A percentile compares a stretch with the other conserved stretches of the same genome.
Conservation (phyloP, 2,797 vertebrate species). For the Danio jaintianensis region DNA sequence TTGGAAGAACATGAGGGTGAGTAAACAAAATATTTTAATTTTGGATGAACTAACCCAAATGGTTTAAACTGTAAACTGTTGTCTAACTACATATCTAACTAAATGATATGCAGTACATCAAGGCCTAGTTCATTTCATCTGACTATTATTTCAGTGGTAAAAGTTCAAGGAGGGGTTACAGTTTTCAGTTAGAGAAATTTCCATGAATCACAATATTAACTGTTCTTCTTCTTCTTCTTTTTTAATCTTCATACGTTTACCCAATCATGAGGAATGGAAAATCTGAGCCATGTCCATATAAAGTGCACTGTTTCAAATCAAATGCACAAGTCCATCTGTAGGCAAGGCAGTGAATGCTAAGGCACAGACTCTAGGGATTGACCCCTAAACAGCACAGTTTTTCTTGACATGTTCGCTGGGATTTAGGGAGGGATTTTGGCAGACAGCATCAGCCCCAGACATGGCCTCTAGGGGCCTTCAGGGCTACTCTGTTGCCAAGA, state of each 20-base stretch:
- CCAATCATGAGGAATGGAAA: slow-evolving; percentile 57
- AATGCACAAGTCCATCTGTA: slow-evolving; percentile 67
- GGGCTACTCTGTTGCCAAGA: slow-evolving; percentile 61
- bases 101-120: background rate
- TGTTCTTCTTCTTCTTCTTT: background rate
- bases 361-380: slow-evolving; percentile 71
- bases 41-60: no score
- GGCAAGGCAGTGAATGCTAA: slow-evolving; percentile 61
- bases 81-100: no score
- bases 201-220: background rate
- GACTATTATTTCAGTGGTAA: background rate
- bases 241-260: background rate
- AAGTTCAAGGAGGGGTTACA: background rate
- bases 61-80: background rate
- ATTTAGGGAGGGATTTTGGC: slow-evolving; percentile 70
- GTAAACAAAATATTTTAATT: no score
- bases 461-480: slow-evolving; percentile 74
- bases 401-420: slow-evolving; percentile 80
- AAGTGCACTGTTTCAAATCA: slow-evolving; percentile 69
- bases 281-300: slow-evolving; percentile 68
- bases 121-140: background rate
- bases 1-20: no score
- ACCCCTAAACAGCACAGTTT: slow-evolving; percentile 80
- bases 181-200: background rate
- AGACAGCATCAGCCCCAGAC: slow-evolving; percentile 81